A percentile compares a stretch with the other conserved stretches of the same genome.
These are phyloP conservation scores for Drosophila chauvacae DNA, from an alignment of 1,140 invertebrate species.

Conservation along the genomic window DNA sequence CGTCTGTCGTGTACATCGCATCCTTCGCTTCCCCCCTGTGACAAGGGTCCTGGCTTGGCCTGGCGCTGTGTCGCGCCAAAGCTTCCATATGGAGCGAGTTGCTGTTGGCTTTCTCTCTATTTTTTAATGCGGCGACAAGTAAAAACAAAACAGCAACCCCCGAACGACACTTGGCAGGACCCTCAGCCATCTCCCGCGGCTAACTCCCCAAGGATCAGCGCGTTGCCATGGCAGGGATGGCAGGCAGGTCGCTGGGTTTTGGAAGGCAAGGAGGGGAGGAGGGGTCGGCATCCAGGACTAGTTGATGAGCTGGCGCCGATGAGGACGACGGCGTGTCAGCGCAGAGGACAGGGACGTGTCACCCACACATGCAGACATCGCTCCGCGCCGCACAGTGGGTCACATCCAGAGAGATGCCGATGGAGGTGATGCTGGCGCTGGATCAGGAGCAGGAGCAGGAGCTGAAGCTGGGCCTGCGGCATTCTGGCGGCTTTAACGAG, in stretches of 20 bases:
- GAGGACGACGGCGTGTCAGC: constrained; percentile 45
- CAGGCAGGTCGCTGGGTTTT: background rate
- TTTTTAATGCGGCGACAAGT: constrained; percentile 77
- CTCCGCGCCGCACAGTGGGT: constrained; percentile 40
- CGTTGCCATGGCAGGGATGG: constrained; percentile 61
- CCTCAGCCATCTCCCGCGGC: constrained; percentile 5
- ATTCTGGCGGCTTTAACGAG: constrained; percentile 67
- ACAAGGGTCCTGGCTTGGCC: constrained; percentile 21
- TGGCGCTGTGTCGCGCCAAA: constrained; percentile 48
- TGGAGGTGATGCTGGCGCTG: constrained; percentile 5
- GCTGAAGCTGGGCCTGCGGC: constrained; percentile 48
- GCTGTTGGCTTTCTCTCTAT: constrained; percentile 64
- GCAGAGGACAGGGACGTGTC: constrained; percentile 50
- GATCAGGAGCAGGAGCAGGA: constrained; percentile 1
- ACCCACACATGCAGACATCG: constrained; percentile 62
- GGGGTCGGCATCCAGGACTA: constrained; percentile 23
- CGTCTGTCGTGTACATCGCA: constrained; percentile 40
- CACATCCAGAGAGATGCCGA: constrained; percentile 13
- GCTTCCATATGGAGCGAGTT: constrained; percentile 69
- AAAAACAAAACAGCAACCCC: constrained; percentile 73
- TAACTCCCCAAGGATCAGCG: constrained; percentile 72
- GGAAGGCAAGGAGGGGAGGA: background rate
- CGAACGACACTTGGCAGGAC: constrained; percentile 58
- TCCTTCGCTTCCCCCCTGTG: background rate
- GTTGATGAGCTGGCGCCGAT: constrained; percentile 76